Percentiles rank a stretch among this genome's conserved stretches.
Evolutionary conservation across 2,797 vertebrate genomes (phyloP).

Genomic region (Notolepis coatsorum): DNA sequence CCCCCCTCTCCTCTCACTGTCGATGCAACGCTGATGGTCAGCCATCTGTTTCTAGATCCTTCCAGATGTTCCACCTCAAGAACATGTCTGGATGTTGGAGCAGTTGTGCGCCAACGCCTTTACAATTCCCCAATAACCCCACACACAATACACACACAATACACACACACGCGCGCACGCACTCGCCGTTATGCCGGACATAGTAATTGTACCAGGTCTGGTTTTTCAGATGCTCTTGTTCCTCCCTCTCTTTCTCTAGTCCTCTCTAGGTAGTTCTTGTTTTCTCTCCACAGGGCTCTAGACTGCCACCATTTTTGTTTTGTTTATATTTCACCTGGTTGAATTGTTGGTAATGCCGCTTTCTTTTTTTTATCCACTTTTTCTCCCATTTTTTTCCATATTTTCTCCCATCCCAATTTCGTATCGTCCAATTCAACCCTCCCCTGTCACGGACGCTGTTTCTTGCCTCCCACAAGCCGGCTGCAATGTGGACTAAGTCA

Average conservation of each 20-base stretch:
- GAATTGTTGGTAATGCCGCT: slow-evolving; percentile 7
- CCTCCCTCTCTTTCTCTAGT: slow-evolving; percentile 18
- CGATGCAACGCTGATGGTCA: neutral
- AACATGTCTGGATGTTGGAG: slow-evolving; percentile 37
- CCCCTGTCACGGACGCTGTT: too few relatives aligned
- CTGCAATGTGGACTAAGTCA: too few relatives aligned
- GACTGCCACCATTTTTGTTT: neutral
- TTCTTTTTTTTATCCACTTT: neutral
- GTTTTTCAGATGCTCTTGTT: slow-evolving; percentile 2
- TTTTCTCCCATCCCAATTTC: neutral
- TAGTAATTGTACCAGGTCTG: slow-evolving; percentile 2
- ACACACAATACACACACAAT: neutral
- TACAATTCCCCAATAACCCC: slow-evolving; percentile 4
- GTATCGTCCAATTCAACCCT: too few relatives aligned
- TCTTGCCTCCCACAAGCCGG: too few relatives aligned
- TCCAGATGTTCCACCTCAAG: slow-evolving; percentile 31
- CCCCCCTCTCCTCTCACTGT: neutral
- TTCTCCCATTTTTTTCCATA: neutral
- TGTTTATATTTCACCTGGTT: neutral
- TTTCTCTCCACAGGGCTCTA: neutral
- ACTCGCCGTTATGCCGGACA: slow-evolving; percentile 8
- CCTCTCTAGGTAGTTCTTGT: slow-evolving; percentile 1
- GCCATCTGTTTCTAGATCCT: slow-evolving; percentile 29
- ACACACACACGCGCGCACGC: neutral
- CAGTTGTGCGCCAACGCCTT: slow-evolving; percentile 24